Evolutionary conservation across 2,888 invertebrate species (phyloP).

Genomic region (Torymus auratus): DNA sequence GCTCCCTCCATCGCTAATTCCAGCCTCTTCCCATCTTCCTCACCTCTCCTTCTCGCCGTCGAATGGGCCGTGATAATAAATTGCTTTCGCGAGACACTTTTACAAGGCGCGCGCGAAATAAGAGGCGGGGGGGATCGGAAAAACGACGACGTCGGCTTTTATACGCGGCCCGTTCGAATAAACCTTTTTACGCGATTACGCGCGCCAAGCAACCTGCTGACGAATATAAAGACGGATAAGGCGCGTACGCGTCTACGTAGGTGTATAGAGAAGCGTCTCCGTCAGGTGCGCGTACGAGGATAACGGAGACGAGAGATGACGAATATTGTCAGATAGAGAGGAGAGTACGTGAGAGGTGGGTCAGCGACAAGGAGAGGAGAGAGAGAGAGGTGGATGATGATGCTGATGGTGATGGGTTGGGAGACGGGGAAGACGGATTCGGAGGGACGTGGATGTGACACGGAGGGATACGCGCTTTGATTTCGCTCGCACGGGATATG

Average conservation of each 20-base stretch:
- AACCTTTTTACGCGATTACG: conserved; percentile 55
- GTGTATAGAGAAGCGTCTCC: no score
- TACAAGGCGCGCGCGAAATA: not conserved
- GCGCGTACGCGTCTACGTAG: not conserved
- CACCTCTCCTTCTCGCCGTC: no score
- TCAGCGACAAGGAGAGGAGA: not conserved
- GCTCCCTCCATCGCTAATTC: no score
- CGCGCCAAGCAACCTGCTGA: conserved; percentile 2
- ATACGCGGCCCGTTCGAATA: conserved; percentile 9
- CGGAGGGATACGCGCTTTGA: no score
- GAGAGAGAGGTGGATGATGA: not conserved
- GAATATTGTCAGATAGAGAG: not conserved
- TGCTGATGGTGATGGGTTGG: not conserved
- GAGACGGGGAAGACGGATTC: no score
- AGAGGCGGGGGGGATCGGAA: conserved; percentile 11
- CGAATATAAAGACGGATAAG: conserved; percentile 38
- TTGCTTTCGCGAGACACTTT: not conserved
- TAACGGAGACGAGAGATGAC: no score
- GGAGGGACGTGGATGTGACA: no score
- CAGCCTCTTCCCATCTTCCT: no score
- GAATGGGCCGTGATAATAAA: no score
- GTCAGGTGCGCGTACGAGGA: no score
- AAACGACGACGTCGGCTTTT: conserved; percentile 28
- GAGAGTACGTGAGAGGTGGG: not conserved
- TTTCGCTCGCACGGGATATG: no score